Conservation (phyloP, 2,113 vertebrate genomes). For the Rhizomys pruinosus region DNA sequence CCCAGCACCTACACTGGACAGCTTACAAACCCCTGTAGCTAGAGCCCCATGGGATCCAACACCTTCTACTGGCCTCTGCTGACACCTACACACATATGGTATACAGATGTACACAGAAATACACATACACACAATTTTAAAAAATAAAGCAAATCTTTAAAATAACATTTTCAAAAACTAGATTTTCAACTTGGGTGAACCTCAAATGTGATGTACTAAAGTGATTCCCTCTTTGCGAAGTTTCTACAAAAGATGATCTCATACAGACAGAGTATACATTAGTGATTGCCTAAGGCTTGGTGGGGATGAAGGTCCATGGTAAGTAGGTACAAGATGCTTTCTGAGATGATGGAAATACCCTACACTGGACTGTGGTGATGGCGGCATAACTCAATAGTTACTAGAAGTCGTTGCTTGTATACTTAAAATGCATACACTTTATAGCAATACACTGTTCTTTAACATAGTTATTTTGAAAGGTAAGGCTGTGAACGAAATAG, state of each 20-base stretch:
- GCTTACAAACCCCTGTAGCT: neutral
- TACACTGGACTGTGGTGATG: neutral
- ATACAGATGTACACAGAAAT: neutral
- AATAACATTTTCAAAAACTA: neutral
- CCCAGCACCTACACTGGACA: neutral
- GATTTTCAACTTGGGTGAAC: neutral
- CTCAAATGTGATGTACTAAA: neutral
- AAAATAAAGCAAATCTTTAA: neutral
- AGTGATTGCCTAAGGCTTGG: neutral
- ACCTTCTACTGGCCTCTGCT: neutral
- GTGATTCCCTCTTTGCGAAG: neutral
- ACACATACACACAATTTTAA: neutral
- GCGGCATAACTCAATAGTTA: neutral
- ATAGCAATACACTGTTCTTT: neutral
- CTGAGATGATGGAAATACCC: neutral
- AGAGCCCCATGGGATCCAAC: neutral
- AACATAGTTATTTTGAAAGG: neutral
- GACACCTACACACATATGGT: too few species aligned
- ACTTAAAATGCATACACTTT: neutral
- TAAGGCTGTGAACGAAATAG: neutral
- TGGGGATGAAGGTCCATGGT: too few species aligned
- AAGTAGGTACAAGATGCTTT: neutral
- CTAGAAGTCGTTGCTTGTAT: neutral
- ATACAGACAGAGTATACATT: neutral
- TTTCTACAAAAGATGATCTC: neutral